These are phyloP conservation scores for Tipula vernalis DNA, from an alignment of 2,888 invertebrate genomes.

Conservation along the genomic window DNA sequence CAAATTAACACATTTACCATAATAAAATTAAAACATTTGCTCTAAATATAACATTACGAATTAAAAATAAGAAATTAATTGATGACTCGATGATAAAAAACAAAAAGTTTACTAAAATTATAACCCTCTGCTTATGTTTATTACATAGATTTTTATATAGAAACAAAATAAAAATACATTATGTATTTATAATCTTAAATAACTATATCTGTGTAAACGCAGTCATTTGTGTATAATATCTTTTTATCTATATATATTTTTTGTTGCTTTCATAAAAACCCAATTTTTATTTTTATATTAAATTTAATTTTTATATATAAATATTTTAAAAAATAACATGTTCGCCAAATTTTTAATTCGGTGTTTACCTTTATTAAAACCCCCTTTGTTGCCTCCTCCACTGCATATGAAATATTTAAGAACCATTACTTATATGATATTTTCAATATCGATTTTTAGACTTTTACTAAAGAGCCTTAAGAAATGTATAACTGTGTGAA, in stretches of 20 bases:
- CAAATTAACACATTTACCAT: neutral
- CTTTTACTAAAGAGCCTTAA: neutral
- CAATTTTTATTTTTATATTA: neutral
- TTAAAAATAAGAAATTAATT: neutral
- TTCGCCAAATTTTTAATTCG: conserved; percentile 55
- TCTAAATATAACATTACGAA: neutral
- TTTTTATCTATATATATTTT: neutral
- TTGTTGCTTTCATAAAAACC: neutral
- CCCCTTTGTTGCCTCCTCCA: conserved; percentile 89
- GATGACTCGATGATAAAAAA: neutral
- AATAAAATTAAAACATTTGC: neutral
- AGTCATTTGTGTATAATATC: neutral
- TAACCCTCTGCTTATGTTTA: neutral
- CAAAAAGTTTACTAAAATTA: neutral
- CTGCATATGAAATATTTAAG: conserved; percentile 38
- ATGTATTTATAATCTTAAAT: neutral
- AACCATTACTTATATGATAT: conserved; percentile 13
- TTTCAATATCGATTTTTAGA: neutral
- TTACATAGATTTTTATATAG: neutral
- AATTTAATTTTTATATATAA: conserved; percentile 11
- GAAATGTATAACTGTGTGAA: neutral
- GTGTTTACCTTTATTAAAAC: conserved; percentile 95
- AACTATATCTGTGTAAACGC: neutral
- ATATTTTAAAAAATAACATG: conserved; percentile 12
- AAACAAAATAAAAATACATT: neutral